A percentile compares a stretch with the other conserved stretches of the same genome.
Conservation (phyloP, 1,140 invertebrate genomes). For the Diabrotica virgifera region DNA sequence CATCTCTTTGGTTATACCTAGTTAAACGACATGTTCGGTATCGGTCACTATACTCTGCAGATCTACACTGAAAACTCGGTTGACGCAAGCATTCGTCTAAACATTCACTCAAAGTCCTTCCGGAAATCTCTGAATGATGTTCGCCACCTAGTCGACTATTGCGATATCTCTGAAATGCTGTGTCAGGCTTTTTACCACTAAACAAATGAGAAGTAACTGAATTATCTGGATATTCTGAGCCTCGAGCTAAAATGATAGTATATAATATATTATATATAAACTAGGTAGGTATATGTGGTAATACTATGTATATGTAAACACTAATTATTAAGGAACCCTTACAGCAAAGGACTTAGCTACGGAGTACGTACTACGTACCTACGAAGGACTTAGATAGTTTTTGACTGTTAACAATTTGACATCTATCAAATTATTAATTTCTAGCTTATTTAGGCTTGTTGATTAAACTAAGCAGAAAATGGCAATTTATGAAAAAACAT, state of each 20-base stretch:
- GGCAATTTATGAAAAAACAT: too few species aligned
- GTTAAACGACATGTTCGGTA: constrained; percentile 80
- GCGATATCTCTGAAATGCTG: constrained; percentile 83
- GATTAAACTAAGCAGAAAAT: too few species aligned
- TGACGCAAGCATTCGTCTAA: constrained; percentile 83
- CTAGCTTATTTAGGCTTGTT: too few species aligned
- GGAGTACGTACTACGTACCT: too few species aligned
- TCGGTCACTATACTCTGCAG: constrained; percentile 82
- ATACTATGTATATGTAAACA: too few species aligned
- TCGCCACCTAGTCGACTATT: constrained; percentile 81
- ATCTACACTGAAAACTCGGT: constrained; percentile 83
- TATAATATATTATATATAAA: background rate
- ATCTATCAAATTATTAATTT: too few species aligned
- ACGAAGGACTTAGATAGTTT: too few species aligned
- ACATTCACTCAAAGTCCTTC: constrained; percentile 81
- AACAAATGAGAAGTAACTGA: constrained; percentile 77
- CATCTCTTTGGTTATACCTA: constrained; percentile 81
- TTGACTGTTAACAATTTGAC: too few species aligned
- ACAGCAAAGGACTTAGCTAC: too few species aligned
- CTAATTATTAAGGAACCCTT: too few species aligned
- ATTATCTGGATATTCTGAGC: constrained; percentile 81
- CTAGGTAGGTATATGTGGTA: too few species aligned
- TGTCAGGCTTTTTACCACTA: constrained; percentile 75
- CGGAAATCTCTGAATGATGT: constrained; percentile 86
- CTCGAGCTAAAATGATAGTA: constrained; percentile 58